Base-by-base conservation (phyloP, 2,797 vertebrate species). In the Helarctos malayanus region DNA sequence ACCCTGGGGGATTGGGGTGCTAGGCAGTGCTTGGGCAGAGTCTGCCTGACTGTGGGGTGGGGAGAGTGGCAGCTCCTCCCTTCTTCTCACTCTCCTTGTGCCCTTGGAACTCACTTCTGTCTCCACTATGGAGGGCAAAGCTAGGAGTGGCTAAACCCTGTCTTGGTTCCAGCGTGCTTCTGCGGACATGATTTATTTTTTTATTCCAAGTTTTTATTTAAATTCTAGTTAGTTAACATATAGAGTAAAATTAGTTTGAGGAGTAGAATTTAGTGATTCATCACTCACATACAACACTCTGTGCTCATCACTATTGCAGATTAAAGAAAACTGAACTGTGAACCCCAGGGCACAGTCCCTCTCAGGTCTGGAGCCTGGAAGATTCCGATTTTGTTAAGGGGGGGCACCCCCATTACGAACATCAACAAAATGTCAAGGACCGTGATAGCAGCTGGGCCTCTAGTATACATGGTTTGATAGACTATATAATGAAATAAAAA, bases 401-500 rank as follows among this genome's bases (percentile, higher is more conserved):
- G 59, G 29, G 54, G 45, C 52, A 16, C 23, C 0, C 0, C 47
- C 61, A n/a, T 29, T 23, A 56, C 80, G 35, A 91, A 47, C 3
- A 47, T 76, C 35, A 35, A 27, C 52, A 78, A 89, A 78, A 54
- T 71, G 14, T 65, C 45, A 91, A 90, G 56, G 47, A 63, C 25
- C 15, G 9, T 25, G 18, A 18, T 19, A 41, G 27, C 52, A 59
- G 32, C 21, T 29, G 69, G 27, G 45, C 8, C 79, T 61, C 63
- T 41, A 11, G 19, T 73, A 25, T 10, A 13, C 16, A 38, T n/a
- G 32, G 7, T 65, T 71, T 54, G 27, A 92, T 47, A 49, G 82
- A 38, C 13, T 38, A 68, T 32, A 35, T 52, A 69, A 88, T 63
- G 32, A 89, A 80, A 18, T 82, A 5, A 57, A 94, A 94, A 86